phyloP scores from a whole-genome alignment of 2,888 invertebrate genomes.

The Spisula solida region DNA sequence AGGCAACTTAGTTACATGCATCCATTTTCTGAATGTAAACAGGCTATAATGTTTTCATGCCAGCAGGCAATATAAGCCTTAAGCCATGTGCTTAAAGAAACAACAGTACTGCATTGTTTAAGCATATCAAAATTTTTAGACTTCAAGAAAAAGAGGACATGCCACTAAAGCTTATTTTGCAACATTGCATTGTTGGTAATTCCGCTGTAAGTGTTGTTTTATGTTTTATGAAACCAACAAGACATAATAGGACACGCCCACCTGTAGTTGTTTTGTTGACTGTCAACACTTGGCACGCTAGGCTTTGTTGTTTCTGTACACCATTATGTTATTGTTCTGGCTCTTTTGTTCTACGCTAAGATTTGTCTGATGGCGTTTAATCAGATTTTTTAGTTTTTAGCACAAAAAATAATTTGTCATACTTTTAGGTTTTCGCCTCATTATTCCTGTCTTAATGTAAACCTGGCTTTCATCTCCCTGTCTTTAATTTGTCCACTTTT shows the following conservation, averaged over 20 bases:
- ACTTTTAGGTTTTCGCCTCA: neutral
- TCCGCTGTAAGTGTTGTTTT: neutral
- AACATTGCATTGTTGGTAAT: neutral
- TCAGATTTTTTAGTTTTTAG: neutral
- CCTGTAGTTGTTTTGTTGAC: neutral
- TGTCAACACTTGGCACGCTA: neutral
- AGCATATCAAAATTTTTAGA: neutral
- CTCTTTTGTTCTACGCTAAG: neutral
- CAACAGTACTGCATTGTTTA: conserved; percentile 1
- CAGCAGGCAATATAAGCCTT: neutral
- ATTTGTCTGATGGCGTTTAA: neutral
- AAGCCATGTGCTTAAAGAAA: neutral
- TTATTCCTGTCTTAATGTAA: neutral
- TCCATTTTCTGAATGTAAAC: too few relatives aligned
- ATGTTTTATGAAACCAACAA: neutral
- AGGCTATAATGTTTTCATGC: too few relatives aligned
- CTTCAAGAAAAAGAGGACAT: neutral
- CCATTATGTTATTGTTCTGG: neutral
- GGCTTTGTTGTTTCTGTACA: neutral
- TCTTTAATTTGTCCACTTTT: neutral
- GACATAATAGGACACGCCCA: neutral
- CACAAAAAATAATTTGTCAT: neutral
- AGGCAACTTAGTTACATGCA: too few relatives aligned
- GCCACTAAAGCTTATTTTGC: neutral
- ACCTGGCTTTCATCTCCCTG: neutral